These are phyloP conservation scores for Temnothorax nylanderi DNA, from an alignment of 1,140 invertebrate species.

Conservation along the genomic window DNA sequence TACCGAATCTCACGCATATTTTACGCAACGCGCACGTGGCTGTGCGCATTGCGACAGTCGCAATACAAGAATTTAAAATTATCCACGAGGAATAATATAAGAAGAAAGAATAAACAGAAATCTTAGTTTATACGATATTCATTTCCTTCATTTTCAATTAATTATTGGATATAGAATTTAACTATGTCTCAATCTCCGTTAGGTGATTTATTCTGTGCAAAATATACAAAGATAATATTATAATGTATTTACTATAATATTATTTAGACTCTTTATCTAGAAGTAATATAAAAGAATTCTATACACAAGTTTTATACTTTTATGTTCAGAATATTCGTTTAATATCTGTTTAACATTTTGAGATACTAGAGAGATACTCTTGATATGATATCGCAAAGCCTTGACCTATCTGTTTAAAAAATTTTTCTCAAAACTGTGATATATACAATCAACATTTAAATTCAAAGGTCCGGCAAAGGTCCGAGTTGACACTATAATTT, in stretches of 20 bases:
- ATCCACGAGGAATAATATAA: not conserved
- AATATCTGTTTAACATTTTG: not conserved
- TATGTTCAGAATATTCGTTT: not conserved
- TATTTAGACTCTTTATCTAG: not conserved
- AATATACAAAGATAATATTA: not conserved
- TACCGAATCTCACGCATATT: constrained; percentile 9
- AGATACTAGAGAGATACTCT: not conserved
- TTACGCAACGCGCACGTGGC: constrained; percentile 32
- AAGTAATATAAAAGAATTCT: not conserved
- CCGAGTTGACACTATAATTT: too few species aligned
- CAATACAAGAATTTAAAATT: not conserved
- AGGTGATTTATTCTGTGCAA: not conserved
- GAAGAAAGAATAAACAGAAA: too few species aligned
- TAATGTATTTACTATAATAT: not conserved
- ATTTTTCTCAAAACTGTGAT: too few species aligned
- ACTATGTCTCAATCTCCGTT: not conserved
- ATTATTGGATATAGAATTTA: not conserved
- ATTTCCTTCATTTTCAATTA: not conserved
- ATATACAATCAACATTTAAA: too few species aligned
- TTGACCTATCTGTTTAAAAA: too few species aligned
- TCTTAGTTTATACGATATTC: not conserved
- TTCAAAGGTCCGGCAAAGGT: too few species aligned
- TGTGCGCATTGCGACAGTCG: not conserved
- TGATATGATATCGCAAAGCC: not conserved
- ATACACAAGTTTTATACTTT: not conserved